Conservation (phyloP, 1,140 invertebrate species). For the Drosophila nigromelanica region DNA sequence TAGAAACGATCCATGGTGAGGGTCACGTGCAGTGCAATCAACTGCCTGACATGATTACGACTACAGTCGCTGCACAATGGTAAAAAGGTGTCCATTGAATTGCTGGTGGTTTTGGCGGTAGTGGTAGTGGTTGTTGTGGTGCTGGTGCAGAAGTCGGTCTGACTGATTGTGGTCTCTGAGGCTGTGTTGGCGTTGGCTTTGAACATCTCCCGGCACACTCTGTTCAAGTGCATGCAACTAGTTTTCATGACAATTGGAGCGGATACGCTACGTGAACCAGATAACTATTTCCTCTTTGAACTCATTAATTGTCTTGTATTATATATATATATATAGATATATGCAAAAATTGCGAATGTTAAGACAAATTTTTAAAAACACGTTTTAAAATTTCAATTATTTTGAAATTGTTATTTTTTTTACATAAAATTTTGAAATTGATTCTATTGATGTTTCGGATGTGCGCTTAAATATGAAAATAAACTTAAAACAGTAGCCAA, state of each 20-base stretch:
- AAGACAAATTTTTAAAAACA: too few relatives aligned
- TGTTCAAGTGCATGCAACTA: not conserved
- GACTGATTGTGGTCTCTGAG: too few relatives aligned
- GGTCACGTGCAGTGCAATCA: not conserved
- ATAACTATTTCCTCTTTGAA: not conserved
- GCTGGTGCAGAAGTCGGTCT: not conserved
- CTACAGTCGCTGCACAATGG: not conserved
- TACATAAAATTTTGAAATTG: constrained; percentile 1
- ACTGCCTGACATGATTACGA: not conserved
- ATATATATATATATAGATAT: too few relatives aligned
- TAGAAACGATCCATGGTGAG: constrained; percentile 1
- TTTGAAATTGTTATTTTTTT: not conserved
- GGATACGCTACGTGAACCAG: not conserved
- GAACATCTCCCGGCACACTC: too few relatives aligned
- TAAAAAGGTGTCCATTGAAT: not conserved
- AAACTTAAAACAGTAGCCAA: not conserved
- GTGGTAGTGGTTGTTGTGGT: not conserved
- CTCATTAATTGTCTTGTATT: not conserved
- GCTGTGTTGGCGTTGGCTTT: too few relatives aligned
- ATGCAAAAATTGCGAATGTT: too few relatives aligned
- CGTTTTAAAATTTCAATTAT: too few relatives aligned
- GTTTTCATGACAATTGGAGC: not conserved
- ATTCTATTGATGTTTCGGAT: not conserved
- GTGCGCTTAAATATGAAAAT: not conserved
- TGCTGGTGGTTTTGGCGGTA: not conserved